phyloP scores from a whole-genome alignment of 2,888 invertebrate genomes.

The Aleiodes testaceus region DNA sequence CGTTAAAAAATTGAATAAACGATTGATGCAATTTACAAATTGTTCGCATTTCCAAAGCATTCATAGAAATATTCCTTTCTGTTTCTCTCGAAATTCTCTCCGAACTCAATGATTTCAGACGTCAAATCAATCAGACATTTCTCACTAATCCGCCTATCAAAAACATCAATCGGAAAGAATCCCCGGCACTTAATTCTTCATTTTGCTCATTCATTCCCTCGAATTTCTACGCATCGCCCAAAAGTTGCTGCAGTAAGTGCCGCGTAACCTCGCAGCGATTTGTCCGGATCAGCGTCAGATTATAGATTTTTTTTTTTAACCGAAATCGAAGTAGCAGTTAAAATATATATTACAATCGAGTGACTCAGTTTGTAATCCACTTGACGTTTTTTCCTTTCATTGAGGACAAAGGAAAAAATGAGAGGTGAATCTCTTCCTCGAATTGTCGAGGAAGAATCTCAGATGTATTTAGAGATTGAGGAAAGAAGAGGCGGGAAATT shows the following conservation, averaged over 20 bases:
- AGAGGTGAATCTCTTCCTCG: conserved; percentile 4
- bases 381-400: not conserved
- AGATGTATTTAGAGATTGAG: conserved; percentile 10
- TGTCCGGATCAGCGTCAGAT: conserved; percentile 79
- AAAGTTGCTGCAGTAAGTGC: conserved; percentile 59
- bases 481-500: not conserved
- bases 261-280: conserved; percentile 73
- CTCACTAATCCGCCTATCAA: conserved; percentile 22
- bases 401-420: not conserved
- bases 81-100: no score
- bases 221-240: conserved; percentile 22
- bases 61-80: no score
- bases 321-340: conserved; percentile 30
- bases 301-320: conserved; percentile 63
- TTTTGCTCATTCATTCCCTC: conserved; percentile 3
- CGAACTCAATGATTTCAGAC: no score
- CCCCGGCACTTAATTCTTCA: conserved; percentile 31
- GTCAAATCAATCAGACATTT: not conserved
- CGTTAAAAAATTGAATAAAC: no score
- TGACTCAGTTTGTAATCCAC: conserved; percentile 11
- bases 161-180: conserved; percentile 19
- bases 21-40: no score
- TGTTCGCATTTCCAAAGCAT: no score
- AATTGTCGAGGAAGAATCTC: conserved; percentile 13
- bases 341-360: conserved; percentile 40